Conservation (phyloP, 2,797 vertebrate genomes). For the Geotrypetes seraphini region DNA sequence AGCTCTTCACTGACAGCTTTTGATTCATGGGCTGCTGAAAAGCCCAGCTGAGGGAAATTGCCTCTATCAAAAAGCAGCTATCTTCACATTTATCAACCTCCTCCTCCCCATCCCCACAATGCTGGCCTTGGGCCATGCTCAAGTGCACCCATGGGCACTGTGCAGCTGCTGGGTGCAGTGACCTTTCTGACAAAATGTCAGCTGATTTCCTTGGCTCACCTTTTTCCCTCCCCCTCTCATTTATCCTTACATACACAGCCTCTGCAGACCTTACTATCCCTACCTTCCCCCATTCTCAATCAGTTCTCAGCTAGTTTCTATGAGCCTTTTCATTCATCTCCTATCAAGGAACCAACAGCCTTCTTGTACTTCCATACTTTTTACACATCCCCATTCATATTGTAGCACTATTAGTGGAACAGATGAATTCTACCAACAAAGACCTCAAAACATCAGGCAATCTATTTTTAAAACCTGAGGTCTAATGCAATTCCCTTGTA, state of each 20-base stretch:
- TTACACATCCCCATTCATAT: too few relatives aligned
- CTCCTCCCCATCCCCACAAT: background rate
- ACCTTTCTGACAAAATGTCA: slow-evolving; percentile 22
- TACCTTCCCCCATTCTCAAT: background rate
- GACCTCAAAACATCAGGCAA: too few relatives aligned
- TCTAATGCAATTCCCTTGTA: too few relatives aligned
- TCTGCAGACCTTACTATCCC: background rate
- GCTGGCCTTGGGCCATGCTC: slow-evolving; percentile 34
- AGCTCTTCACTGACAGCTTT: slow-evolving; percentile 73
- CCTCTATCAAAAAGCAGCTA: slow-evolving; percentile 73
- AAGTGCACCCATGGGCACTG: slow-evolving; percentile 30
- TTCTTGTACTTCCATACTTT: too few relatives aligned
- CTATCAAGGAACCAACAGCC: too few relatives aligned
- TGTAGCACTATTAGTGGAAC: too few relatives aligned
- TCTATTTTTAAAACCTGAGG: too few relatives aligned
- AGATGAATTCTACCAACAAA: too few relatives aligned
- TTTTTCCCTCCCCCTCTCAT: too few relatives aligned
- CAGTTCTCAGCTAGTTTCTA: slow-evolving; percentile 3
- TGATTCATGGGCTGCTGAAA: slow-evolving; percentile 83
- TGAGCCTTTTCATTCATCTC: too few relatives aligned
- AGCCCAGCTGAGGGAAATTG: slow-evolving; percentile 78
- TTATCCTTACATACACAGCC: too few relatives aligned
- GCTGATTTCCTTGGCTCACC: slow-evolving; percentile 18
- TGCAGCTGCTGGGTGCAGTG: slow-evolving; percentile 31
- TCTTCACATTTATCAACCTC: slow-evolving; percentile 69